Conservation (phyloP, 2,888 invertebrate genomes). For the Eupelmus urozonus region DNA sequence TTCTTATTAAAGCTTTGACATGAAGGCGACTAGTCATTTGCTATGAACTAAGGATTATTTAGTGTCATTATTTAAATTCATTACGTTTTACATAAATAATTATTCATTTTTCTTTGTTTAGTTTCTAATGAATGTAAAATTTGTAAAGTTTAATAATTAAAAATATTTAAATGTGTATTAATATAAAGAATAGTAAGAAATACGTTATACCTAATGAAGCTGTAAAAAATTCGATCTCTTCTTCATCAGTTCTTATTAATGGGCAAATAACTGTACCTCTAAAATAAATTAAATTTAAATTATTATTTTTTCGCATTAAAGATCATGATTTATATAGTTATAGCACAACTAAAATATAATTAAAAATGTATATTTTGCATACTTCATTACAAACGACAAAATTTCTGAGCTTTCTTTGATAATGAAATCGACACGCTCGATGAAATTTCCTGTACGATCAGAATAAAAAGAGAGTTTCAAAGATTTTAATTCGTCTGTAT, state of each 20-base stretch:
- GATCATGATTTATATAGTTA: too few relatives aligned
- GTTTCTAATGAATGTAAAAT: not conserved
- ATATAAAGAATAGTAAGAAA: too few relatives aligned
- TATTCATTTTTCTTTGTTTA: not conserved
- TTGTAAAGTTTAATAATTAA: too few relatives aligned
- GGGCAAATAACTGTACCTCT: conserved; percentile 83
- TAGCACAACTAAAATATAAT: not conserved
- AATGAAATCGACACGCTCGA: conserved; percentile 81
- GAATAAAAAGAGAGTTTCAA: conserved; percentile 81
- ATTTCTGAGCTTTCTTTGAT: conserved; percentile 81
- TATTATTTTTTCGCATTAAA: conserved; percentile 4
- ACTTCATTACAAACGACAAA: conserved; percentile 81
- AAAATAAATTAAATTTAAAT: conserved; percentile 65
- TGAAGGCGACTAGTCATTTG: too few relatives aligned
- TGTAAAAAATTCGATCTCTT: conserved; percentile 9
- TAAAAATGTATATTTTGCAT: conserved; percentile 68
- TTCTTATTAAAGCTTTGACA: too few relatives aligned
- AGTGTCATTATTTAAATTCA: too few relatives aligned
- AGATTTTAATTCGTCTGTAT: conserved; percentile 79
- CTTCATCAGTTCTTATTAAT: not conserved
- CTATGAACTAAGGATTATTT: too few relatives aligned
- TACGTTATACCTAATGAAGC: conserved; percentile 40
- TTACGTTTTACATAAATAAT: too few relatives aligned
- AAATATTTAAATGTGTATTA: too few relatives aligned
- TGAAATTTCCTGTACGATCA: conserved; percentile 81